Conservation (phyloP, 1,140 invertebrate species). For the Aethina tumida region DNA sequence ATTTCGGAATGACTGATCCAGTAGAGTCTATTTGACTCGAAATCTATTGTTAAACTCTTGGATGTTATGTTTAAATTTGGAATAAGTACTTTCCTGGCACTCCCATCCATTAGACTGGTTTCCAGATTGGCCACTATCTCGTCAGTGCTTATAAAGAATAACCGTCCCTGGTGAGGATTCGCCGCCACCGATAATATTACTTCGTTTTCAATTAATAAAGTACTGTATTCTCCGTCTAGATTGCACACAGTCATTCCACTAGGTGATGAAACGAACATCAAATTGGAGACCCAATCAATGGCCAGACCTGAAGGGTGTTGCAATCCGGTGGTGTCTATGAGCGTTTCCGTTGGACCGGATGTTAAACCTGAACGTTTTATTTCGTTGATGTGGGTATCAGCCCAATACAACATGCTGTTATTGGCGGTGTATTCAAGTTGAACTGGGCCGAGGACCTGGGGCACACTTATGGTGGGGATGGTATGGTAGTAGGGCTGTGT, state of each 20-base stretch:
- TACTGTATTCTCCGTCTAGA: conserved; percentile 60
- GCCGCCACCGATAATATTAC: conserved; percentile 48
- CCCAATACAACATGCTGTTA: conserved; percentile 66
- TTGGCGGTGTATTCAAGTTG: conserved; percentile 59
- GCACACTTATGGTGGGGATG: conserved; percentile 63
- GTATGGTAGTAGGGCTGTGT: conserved; percentile 63
- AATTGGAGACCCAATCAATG: conserved; percentile 66
- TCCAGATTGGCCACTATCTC: conserved; percentile 39
- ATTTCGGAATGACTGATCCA: conserved; percentile 57
- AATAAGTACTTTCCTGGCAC: conserved; percentile 38
- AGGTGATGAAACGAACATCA: conserved; percentile 57
- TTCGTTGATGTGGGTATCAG: conserved; percentile 63
- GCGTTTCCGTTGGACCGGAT: conserved; percentile 52
- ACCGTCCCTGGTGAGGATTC: conserved; percentile 47
- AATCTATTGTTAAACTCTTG: conserved; percentile 45
- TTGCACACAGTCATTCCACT: conserved; percentile 55
- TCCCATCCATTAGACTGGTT: conserved; percentile 57
- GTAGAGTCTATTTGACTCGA: conserved; percentile 51
- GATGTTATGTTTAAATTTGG: conserved; percentile 21
- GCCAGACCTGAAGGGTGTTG: conserved; percentile 49
- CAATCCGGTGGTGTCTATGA: conserved; percentile 65
- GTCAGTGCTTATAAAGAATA: conserved; percentile 33
- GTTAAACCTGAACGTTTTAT: conserved; percentile 60
- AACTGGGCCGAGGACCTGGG: conserved; percentile 52
- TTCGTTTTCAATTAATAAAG: conserved; percentile 33